phyloP scores from a whole-genome alignment of 2,797 vertebrate species.

The Pyrocephalus nanus region DNA sequence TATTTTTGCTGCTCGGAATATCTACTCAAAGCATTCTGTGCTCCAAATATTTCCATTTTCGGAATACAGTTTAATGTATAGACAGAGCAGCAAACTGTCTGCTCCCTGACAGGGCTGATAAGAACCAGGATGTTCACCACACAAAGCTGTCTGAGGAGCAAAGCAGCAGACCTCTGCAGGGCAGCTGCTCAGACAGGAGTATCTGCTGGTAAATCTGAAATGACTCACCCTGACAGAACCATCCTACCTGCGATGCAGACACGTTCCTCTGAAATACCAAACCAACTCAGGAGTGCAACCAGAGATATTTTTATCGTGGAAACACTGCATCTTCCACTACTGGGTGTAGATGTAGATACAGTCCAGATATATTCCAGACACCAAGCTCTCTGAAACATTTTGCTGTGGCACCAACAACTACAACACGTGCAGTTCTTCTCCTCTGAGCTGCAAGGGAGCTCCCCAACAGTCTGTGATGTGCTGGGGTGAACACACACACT shows the following conservation, averaged over 20 bases:
- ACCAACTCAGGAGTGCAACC: background rate
- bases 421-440: background rate
- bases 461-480: background rate
- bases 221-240: background rate
- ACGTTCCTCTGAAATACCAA: background rate
- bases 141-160: background rate
- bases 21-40: conserved; percentile 27
- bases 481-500: background rate
- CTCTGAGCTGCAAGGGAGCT: background rate
- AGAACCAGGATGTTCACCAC: conserved; percentile 19
- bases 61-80: conserved; percentile 41
- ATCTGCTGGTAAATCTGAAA: background rate
- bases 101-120: conserved; percentile 44
- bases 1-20: conserved; percentile 26
- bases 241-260: background rate
- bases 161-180: conserved; percentile 15
- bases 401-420: background rate
- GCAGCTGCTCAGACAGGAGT: conserved; percentile 20
- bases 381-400: background rate
- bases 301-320: background rate
- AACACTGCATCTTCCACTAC: background rate
- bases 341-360: background rate
- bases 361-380: background rate
- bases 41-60: conserved; percentile 40
- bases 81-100: conserved; percentile 36